Base-by-base conservation (phyloP, 2,888 invertebrate genomes). In the Eledona agricola region DNA sequence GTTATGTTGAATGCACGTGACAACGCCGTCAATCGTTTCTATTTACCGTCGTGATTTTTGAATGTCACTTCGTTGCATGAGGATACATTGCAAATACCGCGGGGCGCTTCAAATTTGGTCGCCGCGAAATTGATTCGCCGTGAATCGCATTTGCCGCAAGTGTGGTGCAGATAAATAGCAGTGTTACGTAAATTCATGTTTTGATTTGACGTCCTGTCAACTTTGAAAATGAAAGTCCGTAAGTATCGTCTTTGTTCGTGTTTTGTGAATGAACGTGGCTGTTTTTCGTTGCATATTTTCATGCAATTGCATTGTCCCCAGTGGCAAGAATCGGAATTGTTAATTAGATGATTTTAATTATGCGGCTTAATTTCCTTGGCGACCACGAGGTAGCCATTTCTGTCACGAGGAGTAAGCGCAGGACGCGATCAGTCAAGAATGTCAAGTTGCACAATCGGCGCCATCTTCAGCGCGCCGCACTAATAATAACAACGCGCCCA, bases 311-410 rank as follows among this genome's bases (percentile, higher is more conserved):
- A 34, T 20, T 22, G 10, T 12, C 28, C 34, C 11, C 11, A 20
- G 16, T 47, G 23, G 9, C 20, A 12, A 11, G 6, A 7, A 26
- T 19, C 20, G 43, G 47, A 29, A 40, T 45, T 43, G 32, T 26
- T 42, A 51, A 38, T 54, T 32, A 22, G 28, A 16, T 46, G 25
- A 19, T 45, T 56, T 35, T 38, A 37, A 32, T 55, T 29, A 51
- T n/a, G 58, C 58, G 58, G 58, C 51, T 40, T 60, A 29, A 37
- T 46, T 51, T 55, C 32, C 10, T 4, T 43, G 5, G 50, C 47
- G 50, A 63, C 66, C 68, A 68, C 68, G 68, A 67, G 67, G 68
- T 65, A 58, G 66, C 67, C 67, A 65, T 65, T 65, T 51, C 59
- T 64, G 66, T 65, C 67, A 67, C 9, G 13, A 5, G 19, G 5